Evolutionary conservation across 2,797 vertebrate species (phyloP).

Genomic region (Falco peregrinus): DNA sequence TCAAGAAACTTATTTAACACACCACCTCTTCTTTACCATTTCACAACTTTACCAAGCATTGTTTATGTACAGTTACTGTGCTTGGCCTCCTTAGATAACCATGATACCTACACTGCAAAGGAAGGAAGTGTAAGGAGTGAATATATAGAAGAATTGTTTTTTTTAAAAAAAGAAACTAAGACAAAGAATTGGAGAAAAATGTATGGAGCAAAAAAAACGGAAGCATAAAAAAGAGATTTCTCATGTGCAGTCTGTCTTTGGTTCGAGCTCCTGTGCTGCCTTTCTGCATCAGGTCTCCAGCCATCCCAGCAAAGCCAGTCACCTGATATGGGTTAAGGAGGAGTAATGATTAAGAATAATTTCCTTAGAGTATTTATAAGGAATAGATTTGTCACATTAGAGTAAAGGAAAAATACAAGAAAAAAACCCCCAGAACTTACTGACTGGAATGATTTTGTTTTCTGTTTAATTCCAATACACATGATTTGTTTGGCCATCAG

Average conservation of each 20-base stretch:
- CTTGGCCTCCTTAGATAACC: neutral
- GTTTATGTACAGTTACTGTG: neutral
- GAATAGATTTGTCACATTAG: neutral
- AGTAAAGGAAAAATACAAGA: neutral
- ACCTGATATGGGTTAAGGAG: neutral
- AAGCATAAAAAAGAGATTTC: neutral
- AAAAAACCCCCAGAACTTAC: neutral
- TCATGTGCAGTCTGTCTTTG: neutral
- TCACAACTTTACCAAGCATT: neutral
- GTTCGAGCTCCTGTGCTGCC: neutral
- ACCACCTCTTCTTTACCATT: neutral
- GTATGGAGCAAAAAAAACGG: neutral
- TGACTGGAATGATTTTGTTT: neutral
- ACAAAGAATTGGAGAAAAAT: neutral
- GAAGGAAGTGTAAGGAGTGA: neutral
- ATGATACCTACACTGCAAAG: neutral
- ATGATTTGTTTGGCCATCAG: neutral
- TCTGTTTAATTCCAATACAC: neutral
- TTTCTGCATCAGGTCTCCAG: neutral
- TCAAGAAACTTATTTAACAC: neutral
- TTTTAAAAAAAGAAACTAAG: neutral
- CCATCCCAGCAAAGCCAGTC: neutral
- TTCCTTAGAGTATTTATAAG: neutral
- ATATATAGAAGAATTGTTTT: neutral
- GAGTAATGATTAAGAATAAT: conserved; percentile 4